Conservation (phyloP, 2,888 invertebrate species). For the Podabrus alpinus region DNA sequence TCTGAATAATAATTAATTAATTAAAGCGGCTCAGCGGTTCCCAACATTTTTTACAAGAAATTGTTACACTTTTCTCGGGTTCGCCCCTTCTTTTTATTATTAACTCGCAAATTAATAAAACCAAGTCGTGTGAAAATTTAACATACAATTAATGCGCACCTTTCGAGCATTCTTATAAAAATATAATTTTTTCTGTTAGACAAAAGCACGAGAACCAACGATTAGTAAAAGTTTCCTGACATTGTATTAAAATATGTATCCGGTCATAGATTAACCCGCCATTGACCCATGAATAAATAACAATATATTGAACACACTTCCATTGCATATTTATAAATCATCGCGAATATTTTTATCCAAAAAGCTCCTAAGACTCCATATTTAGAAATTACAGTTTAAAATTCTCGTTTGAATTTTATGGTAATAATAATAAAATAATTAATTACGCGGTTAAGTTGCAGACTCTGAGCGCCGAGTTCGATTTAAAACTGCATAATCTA, state of each 20-base stretch:
- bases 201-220: conserved; percentile 13
- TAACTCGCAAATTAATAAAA: background rate
- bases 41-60: background rate
- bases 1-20: background rate
- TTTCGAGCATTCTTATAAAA: background rate
- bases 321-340: conserved; percentile 16
- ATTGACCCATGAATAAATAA: conserved; percentile 34
- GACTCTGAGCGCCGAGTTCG: too few relatives aligned
- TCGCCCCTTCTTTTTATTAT: background rate
- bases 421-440: too few relatives aligned
- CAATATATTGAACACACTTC: conserved; percentile 31
- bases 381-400: too few relatives aligned
- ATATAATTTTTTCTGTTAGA: background rate
- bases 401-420: too few relatives aligned
- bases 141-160: background rate
- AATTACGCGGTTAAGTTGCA: too few relatives aligned
- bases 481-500: too few relatives aligned
- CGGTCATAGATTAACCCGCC: conserved; percentile 28
- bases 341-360: too few relatives aligned
- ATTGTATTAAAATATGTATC: conserved; percentile 37
- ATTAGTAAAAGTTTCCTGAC: conserved; percentile 31
- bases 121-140: background rate
- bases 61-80: too few relatives aligned
- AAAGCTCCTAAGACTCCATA: too few relatives aligned
- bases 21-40: background rate